Base-by-base conservation (phyloP, 2,888 invertebrate genomes). In the Sipha maydis region DNA sequence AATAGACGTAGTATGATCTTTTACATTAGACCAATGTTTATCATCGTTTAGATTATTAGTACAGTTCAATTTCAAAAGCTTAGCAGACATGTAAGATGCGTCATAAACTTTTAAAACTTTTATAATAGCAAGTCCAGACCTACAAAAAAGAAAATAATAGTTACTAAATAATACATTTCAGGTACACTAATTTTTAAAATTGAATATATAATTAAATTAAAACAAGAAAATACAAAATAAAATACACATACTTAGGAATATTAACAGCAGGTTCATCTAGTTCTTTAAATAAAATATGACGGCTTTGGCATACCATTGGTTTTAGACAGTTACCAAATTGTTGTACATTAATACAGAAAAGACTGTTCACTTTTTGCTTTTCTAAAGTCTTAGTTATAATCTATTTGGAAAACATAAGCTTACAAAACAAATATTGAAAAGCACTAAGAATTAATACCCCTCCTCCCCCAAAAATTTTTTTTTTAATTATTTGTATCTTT, bases 101-200 rank as follows among this genome's bases (percentile, higher is more conserved):
- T 88, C 80, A 75, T 88, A 67, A 28, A 88, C 61, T n/a, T 75
- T 54, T 75, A 88, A 75, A 41, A 88, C 31, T 88, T 88, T 75
- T 31, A 88, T 34, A 56, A 88, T 67, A 11, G 88, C 88, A 41
- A 88, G 25, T 73, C 88, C 88, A 67, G 88, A 82, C 17, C 86
- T 86, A 61, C 11, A 61, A 80, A 75, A 76, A 31, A 67, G 21
- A 21, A 3, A 69, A 11, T 2, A 4, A 69, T 28, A 2, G 34
- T 28, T 31, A 48, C 28, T 69, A 69, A 69, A 69, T n/a, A 38
- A 61, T 21, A 75, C 38, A 38, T 21, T 3, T 21, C 5, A 19
- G 17, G 25, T 3, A 61, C 25, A 25, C 7, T 5, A 21, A 71
- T 71, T 28, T 14, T 71, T 71, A 71, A 71, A 31, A 31, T 28